Base-by-base conservation (phyloP, 30 jellyfish, hydroid and myxozoan genomes). In the Chrysaora quinquecirrha region DNA sequence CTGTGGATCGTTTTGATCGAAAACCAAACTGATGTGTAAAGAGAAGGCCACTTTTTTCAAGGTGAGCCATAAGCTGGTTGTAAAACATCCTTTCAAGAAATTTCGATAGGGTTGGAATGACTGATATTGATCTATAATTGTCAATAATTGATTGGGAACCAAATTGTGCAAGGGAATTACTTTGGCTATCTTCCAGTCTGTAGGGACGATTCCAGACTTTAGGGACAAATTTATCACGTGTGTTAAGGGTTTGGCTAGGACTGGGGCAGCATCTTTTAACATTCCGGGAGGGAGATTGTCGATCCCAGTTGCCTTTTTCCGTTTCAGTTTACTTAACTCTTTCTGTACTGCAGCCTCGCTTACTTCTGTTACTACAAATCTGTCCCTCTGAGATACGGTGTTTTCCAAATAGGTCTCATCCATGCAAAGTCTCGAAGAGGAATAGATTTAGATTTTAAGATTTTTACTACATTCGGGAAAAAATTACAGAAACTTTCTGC, bases 101-200 rank as follows among this genome's bases (percentile, higher is more conserved):
- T 71, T 77, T 87, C 70, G 87, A 76, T 82, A 87, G 49, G 28
- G 49, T 84, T 43, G 90, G 91, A 49, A 87, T 48, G 0, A 77
- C 73, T n/a, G 87, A 87, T 25, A 87, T 87, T 11, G 90, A 91
- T 58, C 96, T 65, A 74, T 87, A 71, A 30, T 79, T 79, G 28
- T 68, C 88, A 25, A 32, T 2, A 27, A 78, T 93, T n/a, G 87
- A 18, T 49, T 35, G 71, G 65, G 48, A 48, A 11, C 92, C 96
- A 12, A 46, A 35, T 78, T 87, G 47, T 52, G 71, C 21, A 77
- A n/a, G 23, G 91, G 96, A 20, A 78, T 70, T 11, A 79, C 94
- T 70, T 71, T 78, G 10, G 96, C 85, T 43, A 34, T 48, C 79
- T 87, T 87, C 93, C 79, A 79, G 16, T 48, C 75, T 24, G 93